Conservation (phyloP, 37 sponge, comb jelly and placozoan genomes). For the Agelas oroides region DNA sequence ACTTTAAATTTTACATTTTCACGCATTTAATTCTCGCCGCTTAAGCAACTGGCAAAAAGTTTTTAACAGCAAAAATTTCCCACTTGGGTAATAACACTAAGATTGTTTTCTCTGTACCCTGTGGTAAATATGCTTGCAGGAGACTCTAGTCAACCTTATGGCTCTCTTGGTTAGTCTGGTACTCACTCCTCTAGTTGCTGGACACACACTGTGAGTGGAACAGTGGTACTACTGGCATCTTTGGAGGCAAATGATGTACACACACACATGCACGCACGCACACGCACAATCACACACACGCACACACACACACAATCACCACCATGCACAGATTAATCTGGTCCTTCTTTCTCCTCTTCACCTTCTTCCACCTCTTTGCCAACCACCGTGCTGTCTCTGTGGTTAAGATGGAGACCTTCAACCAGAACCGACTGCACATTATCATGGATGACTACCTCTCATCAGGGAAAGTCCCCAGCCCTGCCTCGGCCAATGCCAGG, state of each 20-base stretch:
- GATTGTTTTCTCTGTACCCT: no score
- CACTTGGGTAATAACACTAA: no score
- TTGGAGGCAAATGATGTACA: not conserved
- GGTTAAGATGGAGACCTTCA: slow-evolving; percentile 90
- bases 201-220: slow-evolving; percentile 34
- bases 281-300: not conserved
- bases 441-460: slow-evolving; percentile 68
- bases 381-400: slow-evolving; percentile 90
- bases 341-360: slow-evolving; percentile 82
- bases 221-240: no score
- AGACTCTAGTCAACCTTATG: slow-evolving; percentile 84
- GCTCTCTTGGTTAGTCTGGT: slow-evolving; percentile 77
- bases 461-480: slow-evolving; percentile 36
- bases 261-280: no score
- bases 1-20: no score
- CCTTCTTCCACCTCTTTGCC: slow-evolving; percentile 81
- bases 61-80: no score
- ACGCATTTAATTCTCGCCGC: no score
- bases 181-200: slow-evolving; percentile 72
- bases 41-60: no score
- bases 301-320: not conserved
- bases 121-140: no score
- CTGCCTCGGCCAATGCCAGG: slow-evolving; percentile 43
- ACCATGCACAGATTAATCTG: slow-evolving; percentile 65
- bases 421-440: slow-evolving; percentile 80